phyloP scores from a whole-genome alignment of 2,113 vertebrate species.

The Pachyramphus minor region DNA sequence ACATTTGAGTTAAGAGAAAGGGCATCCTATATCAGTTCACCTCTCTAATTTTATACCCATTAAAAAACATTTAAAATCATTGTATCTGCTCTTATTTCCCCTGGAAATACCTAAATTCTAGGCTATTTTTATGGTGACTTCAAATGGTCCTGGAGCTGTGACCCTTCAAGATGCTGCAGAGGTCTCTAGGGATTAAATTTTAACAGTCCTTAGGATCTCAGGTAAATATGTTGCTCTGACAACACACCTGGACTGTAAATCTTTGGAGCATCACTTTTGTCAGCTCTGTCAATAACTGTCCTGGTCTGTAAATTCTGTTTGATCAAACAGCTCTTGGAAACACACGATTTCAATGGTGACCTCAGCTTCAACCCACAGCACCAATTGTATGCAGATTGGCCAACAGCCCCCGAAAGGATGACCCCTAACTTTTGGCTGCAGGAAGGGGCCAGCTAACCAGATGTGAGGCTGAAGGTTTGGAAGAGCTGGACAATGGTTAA shows the following conservation, averaged over 20 bases:
- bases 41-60: slow-evolving; percentile 24
- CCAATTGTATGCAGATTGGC: slow-evolving; percentile 53
- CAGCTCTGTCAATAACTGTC: slow-evolving; percentile 62
- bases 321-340: slow-evolving; percentile 45
- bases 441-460: background rate
- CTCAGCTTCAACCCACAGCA: slow-evolving; percentile 56
- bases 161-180: background rate
- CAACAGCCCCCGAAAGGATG: background rate
- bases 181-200: slow-evolving; percentile 51
- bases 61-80: slow-evolving; percentile 30
- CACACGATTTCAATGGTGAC: slow-evolving; percentile 35
- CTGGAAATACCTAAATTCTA: background rate
- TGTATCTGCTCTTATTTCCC: background rate
- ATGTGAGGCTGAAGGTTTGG: slow-evolving; percentile 4
- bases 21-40: slow-evolving; percentile 31
- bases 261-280: slow-evolving; percentile 65
- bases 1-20: slow-evolving; percentile 11
- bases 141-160: background rate
- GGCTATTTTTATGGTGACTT: background rate
- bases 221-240: slow-evolving; percentile 58
- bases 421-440: background rate
- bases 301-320: slow-evolving; percentile 47
- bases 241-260: slow-evolving; percentile 75
- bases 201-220: slow-evolving; percentile 49
- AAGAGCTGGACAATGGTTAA: background rate